phyloP scores from a whole-genome alignment of 2,888 invertebrate genomes.

The Harpalus rubripes region DNA sequence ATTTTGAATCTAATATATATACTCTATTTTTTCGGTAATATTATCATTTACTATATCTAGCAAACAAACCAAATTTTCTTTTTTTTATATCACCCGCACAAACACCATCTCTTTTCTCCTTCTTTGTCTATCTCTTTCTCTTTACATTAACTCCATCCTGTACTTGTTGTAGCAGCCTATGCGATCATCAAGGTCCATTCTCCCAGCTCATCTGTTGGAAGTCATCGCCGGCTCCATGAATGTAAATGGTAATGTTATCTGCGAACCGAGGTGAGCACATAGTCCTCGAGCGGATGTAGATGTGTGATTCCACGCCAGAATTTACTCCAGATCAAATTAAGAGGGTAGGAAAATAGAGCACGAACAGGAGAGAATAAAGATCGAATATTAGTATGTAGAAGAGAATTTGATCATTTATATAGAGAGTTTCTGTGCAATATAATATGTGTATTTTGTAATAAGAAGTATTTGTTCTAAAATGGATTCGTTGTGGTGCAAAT shows the following conservation, averaged over 20 bases:
- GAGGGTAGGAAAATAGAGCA: background rate
- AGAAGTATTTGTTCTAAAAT: too few species aligned
- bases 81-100: background rate
- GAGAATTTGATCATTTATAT: background rate
- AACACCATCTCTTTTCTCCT: background rate
- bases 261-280: slow-evolving; percentile 47
- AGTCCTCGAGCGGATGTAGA: background rate
- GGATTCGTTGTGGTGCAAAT: too few species aligned
- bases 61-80: background rate
- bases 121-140: background rate
- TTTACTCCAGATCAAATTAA: slow-evolving; percentile 2
- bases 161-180: slow-evolving; percentile 23
- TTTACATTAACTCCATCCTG: background rate
- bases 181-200: slow-evolving; percentile 50
- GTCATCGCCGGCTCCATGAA: slow-evolving; percentile 47
- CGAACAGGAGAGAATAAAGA: background rate
- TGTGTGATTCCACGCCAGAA: background rate
- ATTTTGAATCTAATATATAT: too few species aligned
- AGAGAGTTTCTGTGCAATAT: too few species aligned
- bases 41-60: too few species aligned
- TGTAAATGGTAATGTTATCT: slow-evolving; percentile 64
- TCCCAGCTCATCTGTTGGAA: slow-evolving; percentile 19
- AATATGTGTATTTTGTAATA: too few species aligned
- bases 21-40: too few species aligned
- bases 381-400: background rate